Evolutionary conservation across 2,797 vertebrate genomes (phyloP).

Genomic region (Manis javanica): DNA sequence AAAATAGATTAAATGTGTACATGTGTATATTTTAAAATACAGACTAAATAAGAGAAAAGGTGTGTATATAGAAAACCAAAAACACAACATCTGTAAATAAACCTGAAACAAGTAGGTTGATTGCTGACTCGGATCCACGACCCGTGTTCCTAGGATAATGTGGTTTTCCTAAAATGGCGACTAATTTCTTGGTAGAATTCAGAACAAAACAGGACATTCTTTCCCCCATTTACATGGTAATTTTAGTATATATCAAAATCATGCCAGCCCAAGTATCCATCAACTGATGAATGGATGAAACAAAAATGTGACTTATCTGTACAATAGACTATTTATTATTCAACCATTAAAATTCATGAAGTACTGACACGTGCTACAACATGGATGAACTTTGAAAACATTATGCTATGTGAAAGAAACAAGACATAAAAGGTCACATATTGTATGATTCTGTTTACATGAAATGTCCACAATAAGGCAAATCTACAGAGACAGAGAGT

Average conservation of each 20-base stretch:
- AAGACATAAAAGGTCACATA: not conserved
- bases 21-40: not conserved
- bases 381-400: not conserved
- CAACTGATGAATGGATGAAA: not conserved
- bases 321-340: not conserved
- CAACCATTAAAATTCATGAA: not conserved
- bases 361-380: not conserved
- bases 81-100: not conserved
- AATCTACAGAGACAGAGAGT: not conserved
- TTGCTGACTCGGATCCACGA: not conserved
- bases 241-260: not conserved
- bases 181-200: not conserved
- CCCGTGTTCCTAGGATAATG: not conserved
- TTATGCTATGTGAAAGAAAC: not conserved
- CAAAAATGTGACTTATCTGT: not conserved
- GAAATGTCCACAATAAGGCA: not conserved
- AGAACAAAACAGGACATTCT: not conserved
- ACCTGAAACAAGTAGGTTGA: not conserved
- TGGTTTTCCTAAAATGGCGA: slow-evolving; percentile 30
- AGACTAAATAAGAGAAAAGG: not conserved
- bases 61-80: not conserved
- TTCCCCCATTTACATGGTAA: not conserved
- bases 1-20: not conserved
- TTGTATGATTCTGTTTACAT: not conserved
- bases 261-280: not conserved